These are phyloP conservation scores for Alloscopus bannaensis DNA, from an alignment of 2,888 invertebrate species.

Conservation along the genomic window DNA sequence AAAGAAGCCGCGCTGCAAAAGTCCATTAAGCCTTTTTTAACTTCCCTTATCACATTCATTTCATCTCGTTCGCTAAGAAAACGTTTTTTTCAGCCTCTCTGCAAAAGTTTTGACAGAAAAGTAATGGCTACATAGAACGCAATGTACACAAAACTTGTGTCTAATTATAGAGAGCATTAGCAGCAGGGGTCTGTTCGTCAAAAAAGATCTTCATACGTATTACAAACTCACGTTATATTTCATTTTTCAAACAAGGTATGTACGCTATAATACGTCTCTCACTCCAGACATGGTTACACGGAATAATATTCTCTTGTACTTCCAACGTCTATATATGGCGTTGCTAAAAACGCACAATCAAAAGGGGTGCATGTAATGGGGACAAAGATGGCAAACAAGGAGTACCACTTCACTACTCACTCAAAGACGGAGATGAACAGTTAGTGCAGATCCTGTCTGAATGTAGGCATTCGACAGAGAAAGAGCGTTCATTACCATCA, in stretches of 20 bases:
- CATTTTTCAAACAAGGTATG: slow-evolving; percentile 40
- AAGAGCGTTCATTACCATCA: slow-evolving; percentile 30
- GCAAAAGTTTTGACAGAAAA: slow-evolving; percentile 54
- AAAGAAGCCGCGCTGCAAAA: slow-evolving; percentile 42
- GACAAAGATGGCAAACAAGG: slow-evolving; percentile 10
- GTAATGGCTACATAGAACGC: slow-evolving; percentile 49
- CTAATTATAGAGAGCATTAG: slow-evolving; percentile 60
- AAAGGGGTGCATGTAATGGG: background rate
- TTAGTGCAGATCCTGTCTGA: no score
- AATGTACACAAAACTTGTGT: slow-evolving; percentile 32
- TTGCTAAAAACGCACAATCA: slow-evolving; percentile 29
- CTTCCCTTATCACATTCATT: slow-evolving; percentile 39
- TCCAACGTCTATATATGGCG: slow-evolving; percentile 13
- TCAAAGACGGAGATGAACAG: background rate
- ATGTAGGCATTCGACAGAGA: no score
- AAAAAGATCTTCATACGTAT: slow-evolving; percentile 28
- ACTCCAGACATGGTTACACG: slow-evolving; percentile 8
- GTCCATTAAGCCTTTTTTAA: slow-evolving; percentile 52
- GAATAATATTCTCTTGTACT: no score
- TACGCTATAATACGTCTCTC: slow-evolving; percentile 5
- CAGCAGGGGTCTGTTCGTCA: slow-evolving; percentile 54
- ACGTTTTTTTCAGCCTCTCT: slow-evolving; percentile 24
- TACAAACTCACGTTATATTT: slow-evolving; percentile 44
- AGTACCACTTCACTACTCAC: background rate
- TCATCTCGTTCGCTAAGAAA: slow-evolving; percentile 24